Evolutionary conservation across 2,888 invertebrate genomes (phyloP).

Genomic region (Trichopoda pennipes): DNA sequence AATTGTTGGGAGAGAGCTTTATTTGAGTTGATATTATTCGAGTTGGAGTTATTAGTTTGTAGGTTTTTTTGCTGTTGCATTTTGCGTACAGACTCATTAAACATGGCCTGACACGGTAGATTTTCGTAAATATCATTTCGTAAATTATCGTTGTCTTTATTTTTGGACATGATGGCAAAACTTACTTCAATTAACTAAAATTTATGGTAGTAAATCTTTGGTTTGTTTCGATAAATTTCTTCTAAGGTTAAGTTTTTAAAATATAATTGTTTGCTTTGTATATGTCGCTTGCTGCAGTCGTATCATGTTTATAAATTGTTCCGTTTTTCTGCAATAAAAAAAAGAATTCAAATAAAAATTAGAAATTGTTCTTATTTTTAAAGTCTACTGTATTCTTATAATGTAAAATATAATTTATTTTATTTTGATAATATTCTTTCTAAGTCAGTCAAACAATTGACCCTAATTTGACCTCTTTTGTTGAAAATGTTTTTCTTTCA

Average conservation of each 20-base stretch:
- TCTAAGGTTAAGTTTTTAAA: constrained; percentile 13
- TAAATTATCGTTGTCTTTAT: constrained; percentile 80
- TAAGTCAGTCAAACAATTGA: constrained; percentile 61
- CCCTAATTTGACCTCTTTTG: constrained; percentile 58
- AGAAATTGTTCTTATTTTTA: neutral
- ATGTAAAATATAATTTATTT: constrained; percentile 9
- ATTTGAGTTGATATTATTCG: constrained; percentile 69
- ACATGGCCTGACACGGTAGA: constrained; percentile 81
- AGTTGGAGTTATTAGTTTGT: constrained; percentile 66
- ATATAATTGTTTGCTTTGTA: constrained; percentile 6
- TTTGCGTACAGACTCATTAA: constrained; percentile 80
- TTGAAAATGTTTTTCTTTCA: constrained; percentile 16
- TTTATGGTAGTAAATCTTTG: constrained; percentile 58
- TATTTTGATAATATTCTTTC: constrained; percentile 18
- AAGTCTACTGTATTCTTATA: neutral
- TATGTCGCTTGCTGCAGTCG: constrained; percentile 34
- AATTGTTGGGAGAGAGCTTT: constrained; percentile 72
- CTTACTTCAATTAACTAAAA: constrained; percentile 27
- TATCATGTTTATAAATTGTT: constrained; percentile 46
- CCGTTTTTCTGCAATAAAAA: constrained; percentile 37
- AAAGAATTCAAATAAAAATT: neutral
- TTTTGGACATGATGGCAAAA: constrained; percentile 77
- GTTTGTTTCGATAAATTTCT: constrained; percentile 28
- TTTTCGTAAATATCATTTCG: constrained; percentile 81
- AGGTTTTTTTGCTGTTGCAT: constrained; percentile 78